Evolutionary conservation across 2,888 invertebrate species (phyloP).

Genomic region (Syrphus vitripennis): DNA sequence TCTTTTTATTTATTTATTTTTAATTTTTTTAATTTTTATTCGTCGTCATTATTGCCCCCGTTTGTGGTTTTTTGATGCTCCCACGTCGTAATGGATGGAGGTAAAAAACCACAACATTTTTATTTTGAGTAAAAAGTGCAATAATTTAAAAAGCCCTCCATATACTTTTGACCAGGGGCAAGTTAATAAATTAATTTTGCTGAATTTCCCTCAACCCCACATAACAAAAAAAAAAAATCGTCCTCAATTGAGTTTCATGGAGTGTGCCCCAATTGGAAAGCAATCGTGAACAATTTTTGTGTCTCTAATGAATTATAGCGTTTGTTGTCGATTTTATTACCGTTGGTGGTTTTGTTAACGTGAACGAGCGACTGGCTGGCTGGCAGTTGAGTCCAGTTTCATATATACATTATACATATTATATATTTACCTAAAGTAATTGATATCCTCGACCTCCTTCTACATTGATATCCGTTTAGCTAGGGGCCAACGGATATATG

Average conservation of each 20-base stretch:
- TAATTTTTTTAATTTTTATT: slow-evolving; percentile 46
- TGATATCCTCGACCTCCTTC: slow-evolving; percentile 38
- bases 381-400: slow-evolving; percentile 33
- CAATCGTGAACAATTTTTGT: slow-evolving; percentile 72
- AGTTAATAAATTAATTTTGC: slow-evolving; percentile 67
- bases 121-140: slow-evolving; percentile 68
- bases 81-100: slow-evolving; percentile 30
- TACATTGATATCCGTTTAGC: background rate
- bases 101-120: slow-evolving; percentile 66
- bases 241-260: slow-evolving; percentile 6
- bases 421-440: too few species aligned
- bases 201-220: background rate
- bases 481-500: background rate
- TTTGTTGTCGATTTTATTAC: slow-evolving; percentile 74
- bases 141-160: slow-evolving; percentile 62
- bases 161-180: slow-evolving; percentile 20
- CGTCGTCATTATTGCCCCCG: slow-evolving; percentile 62
- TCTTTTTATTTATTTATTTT: background rate
- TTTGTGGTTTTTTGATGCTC: slow-evolving; percentile 70
- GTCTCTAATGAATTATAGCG: slow-evolving; percentile 74
- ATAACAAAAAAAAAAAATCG: background rate
- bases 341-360: slow-evolving; percentile 73
- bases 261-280: slow-evolving; percentile 73
- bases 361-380: slow-evolving; percentile 33
- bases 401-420: too few species aligned